phyloP scores from a whole-genome alignment of 2,888 invertebrate species.

The Argyresthia albistria region DNA sequence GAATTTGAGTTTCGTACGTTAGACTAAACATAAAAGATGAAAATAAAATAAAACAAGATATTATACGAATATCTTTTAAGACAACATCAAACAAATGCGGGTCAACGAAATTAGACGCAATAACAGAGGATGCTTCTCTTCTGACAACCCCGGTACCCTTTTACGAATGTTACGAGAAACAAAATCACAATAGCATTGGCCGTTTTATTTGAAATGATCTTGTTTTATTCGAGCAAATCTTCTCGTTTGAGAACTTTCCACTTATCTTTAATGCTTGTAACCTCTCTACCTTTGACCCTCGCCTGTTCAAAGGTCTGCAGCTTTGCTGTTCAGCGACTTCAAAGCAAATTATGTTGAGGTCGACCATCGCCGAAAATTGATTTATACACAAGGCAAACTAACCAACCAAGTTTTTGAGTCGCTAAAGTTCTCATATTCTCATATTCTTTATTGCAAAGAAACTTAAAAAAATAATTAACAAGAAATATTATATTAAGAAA shows the following conservation, averaged over 20 bases:
- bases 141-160: too few species aligned
- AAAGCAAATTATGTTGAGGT: constrained; percentile 49
- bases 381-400: neutral
- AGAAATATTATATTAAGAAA: too few species aligned
- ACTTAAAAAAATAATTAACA: too few species aligned
- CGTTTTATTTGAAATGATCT: neutral
- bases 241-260: constrained; percentile 37
- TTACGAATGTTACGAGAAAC: neutral
- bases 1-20: too few species aligned
- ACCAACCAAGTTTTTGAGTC: neutral
- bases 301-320: constrained; percentile 35
- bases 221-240: constrained; percentile 18
- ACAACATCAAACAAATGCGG: too few species aligned
- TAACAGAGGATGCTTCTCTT: too few species aligned
- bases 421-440: neutral
- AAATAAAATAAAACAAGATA: too few species aligned
- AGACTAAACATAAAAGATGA: too few species aligned
- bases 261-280: constrained; percentile 54
- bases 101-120: too few species aligned
- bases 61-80: too few species aligned
- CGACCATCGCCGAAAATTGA: constrained; percentile 22
- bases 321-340: constrained; percentile 36
- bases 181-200: neutral
- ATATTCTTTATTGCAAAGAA: too few species aligned
- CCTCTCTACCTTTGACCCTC: constrained; percentile 54